Conservation (phyloP, 2,888 invertebrate genomes). For the Andrena haemorrhoa region DNA sequence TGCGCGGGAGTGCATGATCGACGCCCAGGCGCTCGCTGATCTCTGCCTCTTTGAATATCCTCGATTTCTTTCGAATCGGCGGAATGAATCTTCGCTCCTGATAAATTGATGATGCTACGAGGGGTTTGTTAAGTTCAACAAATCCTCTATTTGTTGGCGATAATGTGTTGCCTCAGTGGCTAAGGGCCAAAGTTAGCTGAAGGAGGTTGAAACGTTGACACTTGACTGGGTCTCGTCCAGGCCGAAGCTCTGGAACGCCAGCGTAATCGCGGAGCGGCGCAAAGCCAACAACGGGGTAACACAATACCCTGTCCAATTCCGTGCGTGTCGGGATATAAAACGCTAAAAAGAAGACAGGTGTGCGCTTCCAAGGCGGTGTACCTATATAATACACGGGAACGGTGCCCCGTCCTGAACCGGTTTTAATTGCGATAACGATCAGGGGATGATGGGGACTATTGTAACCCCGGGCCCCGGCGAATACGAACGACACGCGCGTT, state of each 20-base stretch:
- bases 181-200: too few species aligned
- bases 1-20: background rate
- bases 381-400: slow-evolving; percentile 6
- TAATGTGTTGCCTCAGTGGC: too few species aligned
- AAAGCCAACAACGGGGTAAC: slow-evolving; percentile 12
- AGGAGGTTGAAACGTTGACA: background rate
- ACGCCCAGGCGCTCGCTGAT: background rate
- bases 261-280: background rate
- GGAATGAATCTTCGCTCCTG: too few species aligned
- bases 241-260: background rate
- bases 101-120: too few species aligned
- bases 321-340: background rate
- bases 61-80: background rate
- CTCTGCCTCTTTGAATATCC: background rate
- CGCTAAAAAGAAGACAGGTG: slow-evolving; percentile 5
- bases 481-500: slow-evolving; percentile 62
- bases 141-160: too few species aligned
- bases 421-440: slow-evolving; percentile 69
- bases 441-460: slow-evolving; percentile 60
- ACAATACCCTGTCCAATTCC: slow-evolving; percentile 24
- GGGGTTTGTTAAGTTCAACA: too few species aligned
- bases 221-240: background rate
- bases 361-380: background rate
- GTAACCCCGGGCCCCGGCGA: slow-evolving; percentile 49
- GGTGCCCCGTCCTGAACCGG: slow-evolving; percentile 49